Conservation (phyloP, 2,113 vertebrate genomes). For the Catagonus wagneri region DNA sequence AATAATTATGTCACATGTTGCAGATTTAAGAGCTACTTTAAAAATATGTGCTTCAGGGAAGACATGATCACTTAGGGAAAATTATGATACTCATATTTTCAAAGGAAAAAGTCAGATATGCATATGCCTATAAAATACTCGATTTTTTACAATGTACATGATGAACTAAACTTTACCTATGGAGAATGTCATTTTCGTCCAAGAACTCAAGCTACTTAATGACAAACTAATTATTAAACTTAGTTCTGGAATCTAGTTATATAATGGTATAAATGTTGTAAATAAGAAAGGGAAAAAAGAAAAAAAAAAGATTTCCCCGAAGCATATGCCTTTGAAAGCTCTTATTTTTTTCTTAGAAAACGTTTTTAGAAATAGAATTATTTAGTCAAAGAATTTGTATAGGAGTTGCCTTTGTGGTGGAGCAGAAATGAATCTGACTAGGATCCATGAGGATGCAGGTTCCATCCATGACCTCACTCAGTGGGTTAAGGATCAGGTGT, state of each 20-base stretch:
- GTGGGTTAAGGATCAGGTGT: no score
- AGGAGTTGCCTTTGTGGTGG: no score
- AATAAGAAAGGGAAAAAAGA: not conserved
- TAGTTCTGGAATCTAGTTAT: not conserved
- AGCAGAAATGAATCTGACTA: no score
- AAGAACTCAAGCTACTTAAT: not conserved
- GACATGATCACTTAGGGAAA: not conserved
- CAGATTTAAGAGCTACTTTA: conserved; percentile 33
- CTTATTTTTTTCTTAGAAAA: no score
- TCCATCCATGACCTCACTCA: no score
- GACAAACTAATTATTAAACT: not conserved
- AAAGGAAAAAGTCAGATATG: conserved; percentile 6
- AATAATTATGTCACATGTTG: not conserved
- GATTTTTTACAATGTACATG: not conserved
- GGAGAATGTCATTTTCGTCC: not conserved
- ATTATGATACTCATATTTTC: not conserved
- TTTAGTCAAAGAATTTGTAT: no score
- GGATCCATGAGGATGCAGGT: no score
- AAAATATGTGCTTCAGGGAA: conserved; percentile 3
- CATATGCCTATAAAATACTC: not conserved
- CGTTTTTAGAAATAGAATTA: no score
- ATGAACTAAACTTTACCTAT: not conserved
- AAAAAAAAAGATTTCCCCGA: not conserved
- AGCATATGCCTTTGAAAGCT: no score
- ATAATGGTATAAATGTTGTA: not conserved